Evolutionary conservation across 2,888 invertebrate species (phyloP), one percentile per base, ranked within the genome.

Genomic region (Nomada flava): DNA sequence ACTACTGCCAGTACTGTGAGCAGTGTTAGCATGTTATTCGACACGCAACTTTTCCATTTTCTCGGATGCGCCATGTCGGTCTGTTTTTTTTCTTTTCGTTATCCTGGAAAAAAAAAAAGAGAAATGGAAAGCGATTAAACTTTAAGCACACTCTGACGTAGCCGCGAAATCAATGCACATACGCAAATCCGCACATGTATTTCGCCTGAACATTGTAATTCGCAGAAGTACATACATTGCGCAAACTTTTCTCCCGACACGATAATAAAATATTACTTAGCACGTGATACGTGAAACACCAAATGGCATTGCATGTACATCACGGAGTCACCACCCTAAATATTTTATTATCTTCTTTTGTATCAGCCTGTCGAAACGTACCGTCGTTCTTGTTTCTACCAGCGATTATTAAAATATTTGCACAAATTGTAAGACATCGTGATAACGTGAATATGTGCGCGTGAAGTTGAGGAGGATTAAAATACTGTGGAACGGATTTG

Each of bases 1-100:
- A 95, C 79, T 2, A 96, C 96, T 13, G 95, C 95, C 4, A 92
- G 85, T 9, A 96, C 94, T n/a, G 96, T 96, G 68, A 95, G 91
- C 85, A 96, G 90, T 53, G 96, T 96, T 69, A 96, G 92, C 55
- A 95, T 91, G 90, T 96, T 95, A 68, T 91, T 90, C 23, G 90
- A 89, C 82, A 92, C 75, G 72, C 90, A 92, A 59, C 59, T 90
- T 84, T 89, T 92, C 88, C 90, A 91, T 91, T 86, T 90, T 78
- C 88, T 92, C 11, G 89, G 81, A 2, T 85, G 83, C 18, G 91
- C 89, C 92, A 92, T 92, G 44, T 29, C 55, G 62, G 23, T 55
- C 9, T 13, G 13, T 42, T n/a, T 42, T 62, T 55, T 64, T 70
- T 69, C 74, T 83, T 7, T 36, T 36, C 36, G 36, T 36, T 36